Evolutionary conservation across 2,113 vertebrate species (phyloP).

Genomic region (Charadrius vociferus): DNA sequence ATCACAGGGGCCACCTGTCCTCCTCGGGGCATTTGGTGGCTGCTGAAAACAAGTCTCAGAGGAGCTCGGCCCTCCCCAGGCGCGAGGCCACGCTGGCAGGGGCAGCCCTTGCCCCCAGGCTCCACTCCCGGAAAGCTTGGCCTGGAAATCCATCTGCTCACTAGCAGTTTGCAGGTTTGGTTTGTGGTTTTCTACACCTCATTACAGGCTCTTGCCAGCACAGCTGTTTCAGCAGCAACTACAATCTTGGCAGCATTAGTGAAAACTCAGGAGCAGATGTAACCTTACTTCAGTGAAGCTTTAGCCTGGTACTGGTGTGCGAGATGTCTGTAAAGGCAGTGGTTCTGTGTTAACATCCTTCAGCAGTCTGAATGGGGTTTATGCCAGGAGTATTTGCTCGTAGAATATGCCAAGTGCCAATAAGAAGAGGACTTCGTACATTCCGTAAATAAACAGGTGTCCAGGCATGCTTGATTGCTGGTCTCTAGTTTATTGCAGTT

Average conservation of each 20-base stretch:
- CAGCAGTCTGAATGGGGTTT: not conserved
- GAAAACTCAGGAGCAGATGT: not conserved
- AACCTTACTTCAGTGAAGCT: not conserved
- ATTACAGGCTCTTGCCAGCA: not conserved
- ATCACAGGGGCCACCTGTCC: not conserved
- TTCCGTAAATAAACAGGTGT: not conserved
- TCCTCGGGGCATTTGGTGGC: not conserved
- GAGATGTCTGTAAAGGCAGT: not conserved
- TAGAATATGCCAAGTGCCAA: not conserved
- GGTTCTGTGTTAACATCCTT: not conserved
- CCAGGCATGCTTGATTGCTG: not conserved
- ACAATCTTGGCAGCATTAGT: no score
- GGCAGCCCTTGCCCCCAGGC: fast-evolving
- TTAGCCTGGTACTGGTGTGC: not conserved
- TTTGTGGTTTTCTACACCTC: not conserved
- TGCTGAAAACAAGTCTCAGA: not conserved
- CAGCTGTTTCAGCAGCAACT: not conserved
- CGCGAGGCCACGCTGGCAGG: fast-evolving
- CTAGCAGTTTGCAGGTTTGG: not conserved
- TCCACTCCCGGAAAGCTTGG: fast-evolving
- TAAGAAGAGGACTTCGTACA: not conserved
- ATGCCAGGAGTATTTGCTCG: not conserved
- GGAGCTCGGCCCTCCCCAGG: not conserved
- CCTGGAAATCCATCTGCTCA: not conserved
- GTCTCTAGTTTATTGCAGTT: not conserved